Base-by-base conservation (phyloP, 2,113 vertebrate genomes). In the Xiphias gladius region DNA sequence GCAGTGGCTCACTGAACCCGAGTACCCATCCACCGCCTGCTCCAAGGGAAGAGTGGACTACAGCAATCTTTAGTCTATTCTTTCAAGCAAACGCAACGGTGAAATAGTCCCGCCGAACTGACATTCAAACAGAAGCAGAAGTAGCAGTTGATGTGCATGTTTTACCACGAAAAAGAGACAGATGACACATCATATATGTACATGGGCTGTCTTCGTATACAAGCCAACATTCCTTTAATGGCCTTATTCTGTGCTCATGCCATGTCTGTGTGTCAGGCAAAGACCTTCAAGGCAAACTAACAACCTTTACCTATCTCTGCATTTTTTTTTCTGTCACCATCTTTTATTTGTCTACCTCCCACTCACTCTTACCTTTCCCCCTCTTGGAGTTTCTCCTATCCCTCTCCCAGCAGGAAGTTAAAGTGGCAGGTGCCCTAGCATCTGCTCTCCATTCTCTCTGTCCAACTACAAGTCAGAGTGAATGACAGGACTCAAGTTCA, bases 381-480 rank as follows among this genome's bases (percentile, higher is more conserved):
- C 35, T 73, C 57, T 48, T 48, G 1, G 50, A 32, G 28, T 76
- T 76, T 84, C 76, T 72, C 67, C 65, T 48, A 52, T 76, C 79
- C 76, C 79, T 73, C 73, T 71, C 91, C 76, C 92, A 90, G 88
- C 86, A 89, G 88, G 93, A 91, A 64, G 80, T 82, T 92, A 87
- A 94, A 93, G 81, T 87, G 90, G 81, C 92, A 93, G 88, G 91
- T 94, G 92, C 77, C 72, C 67, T 63, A 81, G 91, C 92, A 93
- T 86, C 91, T 94, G 93, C 85, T 92, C 83, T 69, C 82, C 55
- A 73, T 89, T 86, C 73, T 73, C 82, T 77, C 79, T 82, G 76
- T 90, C 91, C 85, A 86, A 91, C 79, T 41, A 64, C 37, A 79
- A 84, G 86, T 82, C 84, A 86, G 84, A 79, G 71, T 82, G 85